These are phyloP conservation scores for Spialia ferax DNA, from an alignment of 2,888 invertebrate genomes.

Conservation along the genomic window DNA sequence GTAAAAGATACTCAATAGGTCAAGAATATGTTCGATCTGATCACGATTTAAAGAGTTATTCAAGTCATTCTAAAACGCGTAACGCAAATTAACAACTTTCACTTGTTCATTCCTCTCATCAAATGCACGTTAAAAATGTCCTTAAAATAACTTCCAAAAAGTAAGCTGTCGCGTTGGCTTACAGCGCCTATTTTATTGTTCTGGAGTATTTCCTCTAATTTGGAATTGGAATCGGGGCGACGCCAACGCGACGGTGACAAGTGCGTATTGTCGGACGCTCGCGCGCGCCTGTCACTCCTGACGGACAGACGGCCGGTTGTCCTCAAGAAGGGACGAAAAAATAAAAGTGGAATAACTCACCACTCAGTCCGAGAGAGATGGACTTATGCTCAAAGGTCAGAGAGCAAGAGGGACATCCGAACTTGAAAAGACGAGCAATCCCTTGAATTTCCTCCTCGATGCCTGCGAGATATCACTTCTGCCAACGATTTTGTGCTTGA, in stretches of 20 bases:
- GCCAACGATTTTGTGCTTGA: conserved; percentile 69
- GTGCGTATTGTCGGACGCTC: conserved; percentile 58
- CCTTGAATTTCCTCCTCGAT: conserved; percentile 60
- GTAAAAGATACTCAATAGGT: conserved; percentile 5
- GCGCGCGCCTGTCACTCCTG: conserved; percentile 64
- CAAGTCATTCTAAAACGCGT: background rate
- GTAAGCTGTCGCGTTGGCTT: conserved; percentile 47
- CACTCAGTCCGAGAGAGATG: conserved; percentile 56
- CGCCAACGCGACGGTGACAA: conserved; percentile 65
- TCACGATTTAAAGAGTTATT: background rate
- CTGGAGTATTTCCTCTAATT: conserved; percentile 69
- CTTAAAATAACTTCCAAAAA: conserved; percentile 39
- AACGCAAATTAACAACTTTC: background rate
- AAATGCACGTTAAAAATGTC: conserved; percentile 5
- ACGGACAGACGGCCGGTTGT: conserved; percentile 68
- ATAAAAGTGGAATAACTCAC: conserved; percentile 60
- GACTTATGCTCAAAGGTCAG: conserved; percentile 40
- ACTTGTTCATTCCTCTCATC: conserved; percentile 7
- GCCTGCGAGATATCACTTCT: conserved; percentile 60
- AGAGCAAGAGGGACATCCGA: conserved; percentile 54
- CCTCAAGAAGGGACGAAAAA: conserved; percentile 59
- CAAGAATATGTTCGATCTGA: background rate
- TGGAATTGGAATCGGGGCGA: conserved; percentile 58
- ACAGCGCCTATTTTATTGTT: conserved; percentile 64
- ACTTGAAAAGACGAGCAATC: conserved; percentile 57